Evolutionary conservation across 2,113 vertebrate genomes (phyloP).

Genomic region (Salvator merianae): DNA sequence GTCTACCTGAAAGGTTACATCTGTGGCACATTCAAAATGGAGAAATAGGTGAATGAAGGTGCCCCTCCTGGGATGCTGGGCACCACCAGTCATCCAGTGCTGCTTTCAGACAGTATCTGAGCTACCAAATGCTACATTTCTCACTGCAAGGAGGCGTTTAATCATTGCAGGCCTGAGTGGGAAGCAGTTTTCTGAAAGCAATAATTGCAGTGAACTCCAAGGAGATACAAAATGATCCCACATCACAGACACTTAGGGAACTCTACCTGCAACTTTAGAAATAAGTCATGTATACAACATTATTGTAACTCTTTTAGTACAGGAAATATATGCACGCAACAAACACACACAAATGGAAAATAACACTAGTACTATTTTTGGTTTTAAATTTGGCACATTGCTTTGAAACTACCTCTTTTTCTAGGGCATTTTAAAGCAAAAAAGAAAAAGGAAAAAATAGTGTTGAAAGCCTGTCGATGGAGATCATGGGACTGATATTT

Average conservation of each 20-base stretch:
- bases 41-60: no score
- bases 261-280: accelerated
- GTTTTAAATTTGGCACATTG: slow-evolving; percentile 44
- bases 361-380: not conserved
- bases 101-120: not conserved
- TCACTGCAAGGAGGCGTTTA: not conserved
- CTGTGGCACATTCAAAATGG: not conserved
- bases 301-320: not conserved
- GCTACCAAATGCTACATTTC: not conserved
- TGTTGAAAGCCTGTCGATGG: no score
- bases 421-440: not conserved
- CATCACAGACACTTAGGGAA: not conserved
- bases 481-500: not conserved
- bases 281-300: not conserved
- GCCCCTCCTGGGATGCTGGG: not conserved
- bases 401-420: not conserved
- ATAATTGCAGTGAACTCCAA: not conserved
- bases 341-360: not conserved
- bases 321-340: slow-evolving; percentile 17
- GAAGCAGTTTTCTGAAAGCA: not conserved
- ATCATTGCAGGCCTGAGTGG: not conserved
- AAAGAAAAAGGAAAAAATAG: not conserved
- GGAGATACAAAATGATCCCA: not conserved
- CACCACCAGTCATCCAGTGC: no score
- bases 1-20: not conserved